A percentile compares a stretch with the other conserved stretches of the same genome.
Evolutionary conservation across 2,797 vertebrate species (phyloP).

Genomic region (Alouatta caraya): DNA sequence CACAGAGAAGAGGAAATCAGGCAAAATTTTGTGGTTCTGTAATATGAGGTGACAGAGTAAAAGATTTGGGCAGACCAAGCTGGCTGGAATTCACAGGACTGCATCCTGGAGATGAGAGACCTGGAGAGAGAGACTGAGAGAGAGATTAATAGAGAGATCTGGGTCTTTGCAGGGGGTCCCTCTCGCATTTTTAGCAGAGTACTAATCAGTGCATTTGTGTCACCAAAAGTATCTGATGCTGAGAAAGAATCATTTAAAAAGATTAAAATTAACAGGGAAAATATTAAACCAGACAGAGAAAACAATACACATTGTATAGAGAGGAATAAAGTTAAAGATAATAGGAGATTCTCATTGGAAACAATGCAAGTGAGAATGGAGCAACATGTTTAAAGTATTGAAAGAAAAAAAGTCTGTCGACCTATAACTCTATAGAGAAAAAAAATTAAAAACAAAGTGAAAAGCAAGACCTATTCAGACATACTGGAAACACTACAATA

Average conservation of each 20-base stretch:
- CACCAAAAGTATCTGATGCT: background rate
- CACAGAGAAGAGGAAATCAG: fast-evolving
- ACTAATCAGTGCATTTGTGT: fast-evolving
- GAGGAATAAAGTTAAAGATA: fast-evolving
- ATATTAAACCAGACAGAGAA: background rate
- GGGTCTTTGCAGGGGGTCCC: fast-evolving
- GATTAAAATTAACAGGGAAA: background rate
- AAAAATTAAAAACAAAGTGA: background rate
- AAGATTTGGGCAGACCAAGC: background rate
- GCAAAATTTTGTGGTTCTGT: fast-evolving
- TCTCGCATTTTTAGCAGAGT: background rate
- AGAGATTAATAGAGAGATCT: background rate
- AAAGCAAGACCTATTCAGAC: background rate
- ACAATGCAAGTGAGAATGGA: background rate
- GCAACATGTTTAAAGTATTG: fast-evolving
- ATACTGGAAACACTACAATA: background rate
- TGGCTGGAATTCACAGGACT: background rate
- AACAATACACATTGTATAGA: fast-evolving
- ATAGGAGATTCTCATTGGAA: background rate
- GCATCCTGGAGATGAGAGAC: background rate
- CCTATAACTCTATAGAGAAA: background rate
- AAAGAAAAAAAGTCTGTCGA: fast-evolving
- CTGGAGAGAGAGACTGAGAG: too few species aligned
- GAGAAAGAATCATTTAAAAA: background rate
- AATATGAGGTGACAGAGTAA: background rate